Conservation (phyloP, 2,888 invertebrate genomes). For the Bombyx huttoni region DNA sequence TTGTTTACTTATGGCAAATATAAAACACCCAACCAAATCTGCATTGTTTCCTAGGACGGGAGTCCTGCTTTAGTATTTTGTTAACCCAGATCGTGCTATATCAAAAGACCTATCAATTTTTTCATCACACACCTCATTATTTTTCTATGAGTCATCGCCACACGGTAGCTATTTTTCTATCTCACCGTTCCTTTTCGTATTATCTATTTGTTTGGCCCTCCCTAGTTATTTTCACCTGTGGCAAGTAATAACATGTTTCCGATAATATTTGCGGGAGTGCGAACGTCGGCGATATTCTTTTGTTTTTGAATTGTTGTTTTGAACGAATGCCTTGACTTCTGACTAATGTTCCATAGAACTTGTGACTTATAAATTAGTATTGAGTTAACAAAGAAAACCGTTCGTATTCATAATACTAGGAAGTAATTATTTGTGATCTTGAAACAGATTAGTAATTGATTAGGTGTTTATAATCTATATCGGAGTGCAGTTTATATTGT, state of each 20-base stretch:
- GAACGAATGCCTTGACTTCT: background rate
- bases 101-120: background rate
- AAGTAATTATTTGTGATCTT: background rate
- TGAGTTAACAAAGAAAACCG: background rate
- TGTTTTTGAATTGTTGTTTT: background rate
- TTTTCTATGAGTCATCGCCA: background rate
- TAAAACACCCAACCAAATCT: no score
- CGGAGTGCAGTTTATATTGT: background rate
- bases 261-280: background rate
- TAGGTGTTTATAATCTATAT: background rate
- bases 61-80: no score
- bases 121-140: background rate
- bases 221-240: background rate
- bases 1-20: no score
- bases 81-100: background rate
- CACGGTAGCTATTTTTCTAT: background rate
- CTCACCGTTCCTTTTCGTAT: background rate
- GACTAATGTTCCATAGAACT: background rate
- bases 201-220: background rate
- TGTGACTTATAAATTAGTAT: background rate
- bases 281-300: background rate
- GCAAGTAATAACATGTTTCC: background rate
- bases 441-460: background rate
- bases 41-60: no score
- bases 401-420: no score